Conservation (phyloP, 2,888 invertebrate species). For the Agrypnus murinus region DNA sequence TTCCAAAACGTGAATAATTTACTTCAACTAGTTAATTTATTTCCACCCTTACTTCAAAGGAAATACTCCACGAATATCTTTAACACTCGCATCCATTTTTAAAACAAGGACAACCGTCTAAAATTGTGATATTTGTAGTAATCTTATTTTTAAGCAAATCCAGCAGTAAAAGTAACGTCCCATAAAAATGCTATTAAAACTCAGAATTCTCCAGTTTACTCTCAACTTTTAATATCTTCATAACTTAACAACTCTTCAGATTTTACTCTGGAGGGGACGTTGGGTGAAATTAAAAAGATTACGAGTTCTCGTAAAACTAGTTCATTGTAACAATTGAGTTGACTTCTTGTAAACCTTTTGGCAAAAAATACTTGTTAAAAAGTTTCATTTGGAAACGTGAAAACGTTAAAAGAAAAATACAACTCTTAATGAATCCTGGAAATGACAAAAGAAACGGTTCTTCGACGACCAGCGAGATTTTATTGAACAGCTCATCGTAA, state of each 20-base stretch:
- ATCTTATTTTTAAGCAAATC: conserved; percentile 19
- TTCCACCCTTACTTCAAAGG: no score
- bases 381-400: conserved; percentile 17
- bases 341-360: neutral
- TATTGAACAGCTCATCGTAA: conserved; percentile 32
- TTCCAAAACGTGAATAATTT: no score
- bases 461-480: conserved; percentile 23
- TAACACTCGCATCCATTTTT: neutral
- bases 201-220: conserved; percentile 3
- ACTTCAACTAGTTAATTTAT: no score
- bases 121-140: conserved; percentile 3
- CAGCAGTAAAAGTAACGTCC: conserved; percentile 14
- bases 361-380: conserved; percentile 15
- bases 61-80: no score
- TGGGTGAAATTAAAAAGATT: conserved; percentile 17
- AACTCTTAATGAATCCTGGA: conserved; percentile 29
- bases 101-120: neutral
- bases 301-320: conserved; percentile 17
- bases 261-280: conserved; percentile 8
- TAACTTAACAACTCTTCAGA: conserved; percentile 20
- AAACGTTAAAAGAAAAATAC: conserved; percentile 23
- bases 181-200: conserved; percentile 20
- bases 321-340: neutral
- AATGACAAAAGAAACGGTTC: conserved; percentile 31
- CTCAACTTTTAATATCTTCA: conserved; percentile 21